phyloP scores from a whole-genome alignment of 2,113 vertebrate genomes.

The Menura novaehollandiae region DNA sequence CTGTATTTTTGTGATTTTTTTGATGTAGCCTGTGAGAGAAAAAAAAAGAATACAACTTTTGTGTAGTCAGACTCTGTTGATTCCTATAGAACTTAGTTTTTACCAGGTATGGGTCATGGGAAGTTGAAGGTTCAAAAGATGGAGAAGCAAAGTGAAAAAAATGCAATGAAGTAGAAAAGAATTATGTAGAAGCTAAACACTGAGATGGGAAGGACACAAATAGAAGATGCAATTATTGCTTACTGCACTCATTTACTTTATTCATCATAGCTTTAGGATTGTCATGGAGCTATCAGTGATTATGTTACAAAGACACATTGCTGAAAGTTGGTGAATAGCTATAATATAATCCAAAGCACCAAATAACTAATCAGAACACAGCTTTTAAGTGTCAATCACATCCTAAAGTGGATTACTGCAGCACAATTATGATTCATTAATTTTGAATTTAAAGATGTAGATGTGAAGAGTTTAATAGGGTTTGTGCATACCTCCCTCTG shows the following conservation, averaged over 20 bases:
- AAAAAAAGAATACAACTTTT: accelerated
- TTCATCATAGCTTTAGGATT: not conserved
- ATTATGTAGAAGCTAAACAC: not conserved
- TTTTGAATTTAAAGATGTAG: not conserved
- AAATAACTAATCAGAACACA: not conserved
- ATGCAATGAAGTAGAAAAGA: not conserved
- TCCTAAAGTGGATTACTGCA: not conserved
- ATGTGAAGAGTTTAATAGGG: not conserved
- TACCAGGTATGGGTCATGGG: not conserved
- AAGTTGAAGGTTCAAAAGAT: not conserved
- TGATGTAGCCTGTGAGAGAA: not conserved
- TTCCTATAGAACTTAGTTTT: not conserved
- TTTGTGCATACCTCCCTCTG: not conserved
- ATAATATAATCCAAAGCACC: not conserved
- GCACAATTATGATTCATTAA: not conserved
- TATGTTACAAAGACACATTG: not conserved
- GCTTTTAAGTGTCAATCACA: conserved; percentile 4
- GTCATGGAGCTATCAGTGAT: not conserved
- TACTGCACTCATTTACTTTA: not conserved
- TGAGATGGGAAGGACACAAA: not conserved
- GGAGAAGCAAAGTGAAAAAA: not conserved
- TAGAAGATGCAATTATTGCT: not conserved
- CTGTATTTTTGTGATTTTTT: not conserved
- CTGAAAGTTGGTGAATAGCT: not conserved
- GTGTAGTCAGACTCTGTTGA: not conserved